Percentiles rank a stretch among this genome's conserved stretches.
These are phyloP conservation scores for Alexandromys oeconomus DNA, from an alignment of 2,797 vertebrate species.

Conservation along the genomic window DNA sequence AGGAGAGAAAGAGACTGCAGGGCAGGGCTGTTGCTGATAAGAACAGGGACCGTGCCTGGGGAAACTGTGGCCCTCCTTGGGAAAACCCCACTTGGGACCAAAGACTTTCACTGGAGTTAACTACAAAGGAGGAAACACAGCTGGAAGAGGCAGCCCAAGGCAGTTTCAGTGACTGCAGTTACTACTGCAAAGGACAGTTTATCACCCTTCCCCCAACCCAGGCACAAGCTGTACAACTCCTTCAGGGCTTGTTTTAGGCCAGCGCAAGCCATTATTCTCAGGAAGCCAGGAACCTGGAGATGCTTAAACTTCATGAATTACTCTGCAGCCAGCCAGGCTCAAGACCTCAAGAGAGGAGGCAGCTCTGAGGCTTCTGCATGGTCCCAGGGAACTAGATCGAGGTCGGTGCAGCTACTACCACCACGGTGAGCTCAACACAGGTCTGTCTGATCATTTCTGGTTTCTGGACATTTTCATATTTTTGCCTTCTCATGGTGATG, in stretches of 20 bases:
- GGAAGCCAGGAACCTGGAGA: not conserved
- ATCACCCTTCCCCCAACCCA: too few relatives aligned
- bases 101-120: not conserved
- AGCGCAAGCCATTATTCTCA: fast-evolving
- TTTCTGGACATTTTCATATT: not conserved
- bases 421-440: fast-evolving
- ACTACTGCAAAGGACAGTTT: not conserved
- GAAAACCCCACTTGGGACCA: not conserved
- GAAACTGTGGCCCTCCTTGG: not conserved
- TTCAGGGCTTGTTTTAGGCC: not conserved
- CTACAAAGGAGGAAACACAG: not conserved
- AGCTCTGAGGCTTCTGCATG: too few relatives aligned
- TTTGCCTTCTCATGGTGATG: not conserved
- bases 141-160: not conserved
- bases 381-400: not conserved
- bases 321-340: not conserved
- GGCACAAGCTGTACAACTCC: fast-evolving
- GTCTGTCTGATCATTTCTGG: not conserved
- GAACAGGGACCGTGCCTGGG: not conserved
- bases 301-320: not conserved
- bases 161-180: not conserved
- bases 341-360: not conserved
- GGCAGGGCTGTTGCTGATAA: not conserved
- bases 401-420: fast-evolving
- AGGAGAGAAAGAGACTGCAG: not conserved